Evolutionary conservation across 2,888 invertebrate genomes (phyloP).

Genomic region (Siphonodentalium dalli): DNA sequence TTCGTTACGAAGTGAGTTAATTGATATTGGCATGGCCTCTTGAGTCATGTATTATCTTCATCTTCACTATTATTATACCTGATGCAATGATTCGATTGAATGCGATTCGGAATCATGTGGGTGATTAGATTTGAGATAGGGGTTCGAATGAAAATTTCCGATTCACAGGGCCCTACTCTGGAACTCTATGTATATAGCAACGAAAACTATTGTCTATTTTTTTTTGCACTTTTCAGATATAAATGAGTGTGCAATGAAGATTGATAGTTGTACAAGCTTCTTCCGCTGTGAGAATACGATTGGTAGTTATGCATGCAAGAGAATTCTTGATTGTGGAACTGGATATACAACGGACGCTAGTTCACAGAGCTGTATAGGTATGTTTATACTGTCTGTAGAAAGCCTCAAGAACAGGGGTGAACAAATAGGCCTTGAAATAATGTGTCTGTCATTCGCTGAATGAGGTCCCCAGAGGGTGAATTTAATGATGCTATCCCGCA

Average conservation of each 20-base stretch:
- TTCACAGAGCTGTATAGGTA: conserved; percentile 86
- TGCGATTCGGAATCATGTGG: too few relatives aligned
- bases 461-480: too few relatives aligned
- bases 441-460: too few relatives aligned
- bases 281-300: conserved; percentile 84
- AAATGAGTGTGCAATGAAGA: conserved; percentile 82
- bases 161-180: neutral
- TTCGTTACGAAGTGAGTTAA: too few relatives aligned
- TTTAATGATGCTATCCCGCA: too few relatives aligned
- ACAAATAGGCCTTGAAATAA: neutral
- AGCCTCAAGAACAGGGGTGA: neutral
- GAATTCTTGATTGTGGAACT: conserved; percentile 85
- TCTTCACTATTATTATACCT: too few relatives aligned
- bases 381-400: conserved; percentile 5
- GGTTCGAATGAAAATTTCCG: too few relatives aligned
- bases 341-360: conserved; percentile 93
- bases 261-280: conserved; percentile 76
- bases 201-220: neutral
- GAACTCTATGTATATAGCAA: neutral
- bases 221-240: conserved; percentile 73
- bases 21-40: too few relatives aligned
- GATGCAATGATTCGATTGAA: too few relatives aligned
- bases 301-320: conserved; percentile 70
- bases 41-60: too few relatives aligned
- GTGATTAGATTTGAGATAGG: too few relatives aligned